Conservation (phyloP, 2,888 invertebrate genomes). For the Platerodrilus igneus region DNA sequence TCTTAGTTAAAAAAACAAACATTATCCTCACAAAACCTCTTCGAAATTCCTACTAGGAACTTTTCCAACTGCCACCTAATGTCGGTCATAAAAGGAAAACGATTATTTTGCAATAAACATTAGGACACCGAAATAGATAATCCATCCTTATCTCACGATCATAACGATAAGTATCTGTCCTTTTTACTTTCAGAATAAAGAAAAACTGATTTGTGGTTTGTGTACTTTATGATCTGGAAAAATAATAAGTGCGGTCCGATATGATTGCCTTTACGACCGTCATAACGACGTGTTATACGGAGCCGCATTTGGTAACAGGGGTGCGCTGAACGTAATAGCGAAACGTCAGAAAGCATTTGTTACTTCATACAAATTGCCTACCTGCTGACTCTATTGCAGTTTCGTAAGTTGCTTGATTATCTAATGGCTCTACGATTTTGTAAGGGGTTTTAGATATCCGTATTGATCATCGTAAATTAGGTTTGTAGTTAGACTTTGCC, state of each 20-base stretch:
- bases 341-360: constrained; percentile 21
- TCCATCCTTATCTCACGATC: constrained; percentile 29
- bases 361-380: constrained; percentile 22
- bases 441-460: constrained; percentile 11
- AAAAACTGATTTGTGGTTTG: constrained; percentile 37
- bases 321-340: constrained; percentile 12
- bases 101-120: constrained; percentile 38
- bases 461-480: constrained; percentile 12
- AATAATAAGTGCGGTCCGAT: constrained; percentile 42
- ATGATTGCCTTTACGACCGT: constrained; percentile 39
- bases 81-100: constrained; percentile 32
- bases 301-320: constrained; percentile 20
- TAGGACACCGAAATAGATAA: constrained; percentile 29
- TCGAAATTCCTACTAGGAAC: too few relatives aligned
- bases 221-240: constrained; percentile 40
- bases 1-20: too few relatives aligned
- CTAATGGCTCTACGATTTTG: constrained; percentile 15
- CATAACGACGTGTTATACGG: constrained; percentile 35
- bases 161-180: constrained; percentile 25
- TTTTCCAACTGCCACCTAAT: too few relatives aligned
- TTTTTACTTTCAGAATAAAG: constrained; percentile 24
- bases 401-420: constrained; percentile 18
- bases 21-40: too few relatives aligned
- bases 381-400: constrained; percentile 22
- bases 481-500: too few relatives aligned